These are phyloP conservation scores for Syngnathus typhle DNA, from an alignment of 2,113 vertebrate species.

Conservation along the genomic window DNA sequence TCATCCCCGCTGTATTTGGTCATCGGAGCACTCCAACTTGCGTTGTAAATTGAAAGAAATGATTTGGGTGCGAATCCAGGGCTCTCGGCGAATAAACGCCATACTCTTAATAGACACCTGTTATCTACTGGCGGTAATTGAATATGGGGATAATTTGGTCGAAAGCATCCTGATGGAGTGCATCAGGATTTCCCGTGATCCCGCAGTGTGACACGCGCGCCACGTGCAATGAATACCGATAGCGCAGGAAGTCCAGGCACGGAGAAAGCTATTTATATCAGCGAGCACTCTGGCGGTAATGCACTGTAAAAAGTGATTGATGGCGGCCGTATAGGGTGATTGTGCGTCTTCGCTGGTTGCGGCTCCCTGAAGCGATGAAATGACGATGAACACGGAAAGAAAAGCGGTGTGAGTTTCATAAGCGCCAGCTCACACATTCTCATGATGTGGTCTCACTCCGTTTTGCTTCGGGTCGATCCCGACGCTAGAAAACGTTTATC, in stretches of 20 bases:
- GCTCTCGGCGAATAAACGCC: too few relatives aligned
- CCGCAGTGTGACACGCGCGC: conserved; percentile 9
- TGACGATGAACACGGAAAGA: conserved; percentile 57
- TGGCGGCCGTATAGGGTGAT: conserved; percentile 60
- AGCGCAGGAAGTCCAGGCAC: conserved; percentile 45
- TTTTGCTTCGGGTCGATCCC: too few relatives aligned
- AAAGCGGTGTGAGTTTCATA: conserved; percentile 3
- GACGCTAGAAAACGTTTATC: too few relatives aligned
- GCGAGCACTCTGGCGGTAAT: conserved; percentile 57
- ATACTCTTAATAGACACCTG: too few relatives aligned
- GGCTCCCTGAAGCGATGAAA: conserved; percentile 60
- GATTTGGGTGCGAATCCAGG: too few relatives aligned
- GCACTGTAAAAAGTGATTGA: conserved; percentile 69
- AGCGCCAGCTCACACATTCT: too few relatives aligned
- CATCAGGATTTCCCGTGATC: background rate
- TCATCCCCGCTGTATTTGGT: background rate
- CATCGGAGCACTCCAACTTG: background rate
- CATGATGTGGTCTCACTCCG: too few relatives aligned
- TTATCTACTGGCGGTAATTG: too few relatives aligned
- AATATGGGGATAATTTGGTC: background rate
- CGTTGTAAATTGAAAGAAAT: too few relatives aligned
- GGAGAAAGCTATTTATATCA: conserved; percentile 66
- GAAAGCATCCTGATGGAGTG: background rate
- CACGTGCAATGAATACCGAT: conserved; percentile 59
- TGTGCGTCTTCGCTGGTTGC: conserved; percentile 52